Conservation (phyloP, 2,113 vertebrate species). For the Deroptyus accipitrinus region DNA sequence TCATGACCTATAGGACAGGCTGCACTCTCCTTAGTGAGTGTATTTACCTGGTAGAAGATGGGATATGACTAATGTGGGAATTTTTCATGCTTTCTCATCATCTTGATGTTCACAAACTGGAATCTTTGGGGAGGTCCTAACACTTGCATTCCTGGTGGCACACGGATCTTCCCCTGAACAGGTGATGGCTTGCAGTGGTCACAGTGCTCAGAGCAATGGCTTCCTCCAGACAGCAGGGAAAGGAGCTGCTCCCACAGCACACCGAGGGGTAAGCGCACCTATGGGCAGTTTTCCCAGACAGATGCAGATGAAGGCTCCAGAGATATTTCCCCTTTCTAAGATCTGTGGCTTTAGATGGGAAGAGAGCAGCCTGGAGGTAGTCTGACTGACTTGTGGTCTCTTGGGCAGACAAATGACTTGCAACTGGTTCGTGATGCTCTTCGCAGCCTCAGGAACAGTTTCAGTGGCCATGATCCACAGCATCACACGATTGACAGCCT, state of each 20-base stretch:
- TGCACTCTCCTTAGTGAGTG: background rate
- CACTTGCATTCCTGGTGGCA: background rate
- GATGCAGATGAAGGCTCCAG: background rate
- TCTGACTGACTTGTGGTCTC: background rate
- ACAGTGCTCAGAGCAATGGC: constrained; percentile 83
- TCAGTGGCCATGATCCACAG: constrained; percentile 92
- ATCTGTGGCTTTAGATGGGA: background rate
- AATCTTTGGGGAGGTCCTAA: background rate
- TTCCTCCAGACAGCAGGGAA: constrained; percentile 78
- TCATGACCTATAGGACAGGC: background rate
- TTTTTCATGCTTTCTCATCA: background rate
- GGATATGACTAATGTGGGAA: background rate
- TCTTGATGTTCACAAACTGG: background rate
- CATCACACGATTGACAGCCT: constrained; percentile 97
- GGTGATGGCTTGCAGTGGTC: constrained; percentile 64
- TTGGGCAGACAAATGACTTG: constrained; percentile 84
- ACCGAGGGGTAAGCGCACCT: constrained; percentile 76
- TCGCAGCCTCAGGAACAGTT: constrained; percentile 90
- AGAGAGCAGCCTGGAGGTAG: background rate
- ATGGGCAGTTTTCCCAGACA: background rate
- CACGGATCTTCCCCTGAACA: background rate
- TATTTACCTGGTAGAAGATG: background rate
- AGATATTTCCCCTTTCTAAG: background rate
- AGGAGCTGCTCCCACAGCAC: constrained; percentile 68
- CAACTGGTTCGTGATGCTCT: constrained; percentile 92